Base-by-base conservation (phyloP, 2,888 invertebrate species). In the Germaria angustata region DNA sequence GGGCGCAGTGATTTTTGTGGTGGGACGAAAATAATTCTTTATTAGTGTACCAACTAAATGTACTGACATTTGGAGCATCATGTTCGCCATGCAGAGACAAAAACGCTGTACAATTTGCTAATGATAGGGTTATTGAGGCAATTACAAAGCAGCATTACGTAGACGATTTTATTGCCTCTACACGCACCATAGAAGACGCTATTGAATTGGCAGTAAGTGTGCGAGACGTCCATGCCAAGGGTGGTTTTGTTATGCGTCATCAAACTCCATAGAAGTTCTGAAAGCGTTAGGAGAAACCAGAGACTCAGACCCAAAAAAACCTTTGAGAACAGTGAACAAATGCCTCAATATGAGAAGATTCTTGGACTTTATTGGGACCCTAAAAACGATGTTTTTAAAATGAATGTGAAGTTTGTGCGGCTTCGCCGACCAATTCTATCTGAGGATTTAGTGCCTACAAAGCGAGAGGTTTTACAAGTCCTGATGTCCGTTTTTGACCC, bases 1-100 rank as follows among this genome's bases (percentile, higher is more conserved):
- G 44, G 39, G 57, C 82, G 0, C 79, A 83, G 24, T 59, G 75
- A 15, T 79, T 80, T 61, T 66, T 84, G 13, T 84, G 78, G 84
- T 71, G 59, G 24, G 65, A 46, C 9, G 22, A 51, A 15, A 22
- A 63, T 8, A 46, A 49, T 9, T 22, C 65, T 0, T 9, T 76
- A 0, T 0, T 41, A 5, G 59, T 71, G 5, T 76, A 57, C 20
- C 46, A 69, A 28, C 55, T 76, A 0, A 65, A 75, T 13, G 80
- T 69, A 0, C 55, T 69, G 0, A 69, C 55, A 0, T 80, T 80
- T 65, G 71, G 71, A 0, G 57, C 65, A 11, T 59, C 75, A 2
- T 73, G 63, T 20, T 73, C 66, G 2, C 75, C 75, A 0, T 73
- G 36, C 5, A 17, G 68, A 9, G 51, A 73, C 13, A 72, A 53